A percentile compares a stretch with the other conserved stretches of the same genome.
Evolutionary conservation across 2,113 vertebrate species (phyloP).

Genomic region (Hylia prasina): DNA sequence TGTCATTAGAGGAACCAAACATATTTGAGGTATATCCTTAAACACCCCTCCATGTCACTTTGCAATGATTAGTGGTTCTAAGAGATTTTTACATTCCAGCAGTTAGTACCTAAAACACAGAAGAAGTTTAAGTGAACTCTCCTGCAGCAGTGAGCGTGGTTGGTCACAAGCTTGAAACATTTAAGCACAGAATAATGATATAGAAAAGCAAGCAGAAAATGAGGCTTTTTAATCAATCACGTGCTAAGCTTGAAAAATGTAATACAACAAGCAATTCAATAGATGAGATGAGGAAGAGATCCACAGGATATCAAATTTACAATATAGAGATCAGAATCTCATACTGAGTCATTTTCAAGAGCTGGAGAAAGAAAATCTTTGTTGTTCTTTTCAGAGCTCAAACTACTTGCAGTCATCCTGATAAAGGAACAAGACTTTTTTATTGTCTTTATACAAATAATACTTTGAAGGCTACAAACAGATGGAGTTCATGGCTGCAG

Average conservation of each 20-base stretch:
- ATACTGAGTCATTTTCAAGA: slow-evolving; percentile 44
- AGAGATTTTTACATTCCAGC: background rate
- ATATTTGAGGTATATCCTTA: background rate
- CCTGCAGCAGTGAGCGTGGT: background rate
- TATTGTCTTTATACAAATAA: slow-evolving; percentile 35
- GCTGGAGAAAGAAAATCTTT: background rate
- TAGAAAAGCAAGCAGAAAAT: slow-evolving; percentile 20
- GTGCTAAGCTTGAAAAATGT: background rate
- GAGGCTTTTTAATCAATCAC: slow-evolving; percentile 14
- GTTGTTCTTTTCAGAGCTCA: slow-evolving; percentile 9
- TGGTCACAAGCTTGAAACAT: background rate
- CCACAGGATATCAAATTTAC: slow-evolving; percentile 48
- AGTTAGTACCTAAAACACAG: background rate
- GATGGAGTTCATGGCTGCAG: background rate
- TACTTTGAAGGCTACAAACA: slow-evolving; percentile 5
- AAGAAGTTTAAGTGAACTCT: background rate
- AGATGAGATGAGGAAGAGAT: slow-evolving; percentile 16
- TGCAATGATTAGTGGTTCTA: background rate
- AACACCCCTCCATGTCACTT: background rate
- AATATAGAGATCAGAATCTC: slow-evolving; percentile 51
- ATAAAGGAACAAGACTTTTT: background rate
- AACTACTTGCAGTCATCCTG: slow-evolving; percentile 8
- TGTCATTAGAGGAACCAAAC: background rate
- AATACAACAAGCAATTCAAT: background rate
- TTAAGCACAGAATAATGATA: background rate